Percentiles rank a stretch among this genome's conserved stretches.
These are phyloP conservation scores for Poeciliopsis occidentalis DNA, from an alignment of 2,113 vertebrate genomes.

Conservation along the genomic window DNA sequence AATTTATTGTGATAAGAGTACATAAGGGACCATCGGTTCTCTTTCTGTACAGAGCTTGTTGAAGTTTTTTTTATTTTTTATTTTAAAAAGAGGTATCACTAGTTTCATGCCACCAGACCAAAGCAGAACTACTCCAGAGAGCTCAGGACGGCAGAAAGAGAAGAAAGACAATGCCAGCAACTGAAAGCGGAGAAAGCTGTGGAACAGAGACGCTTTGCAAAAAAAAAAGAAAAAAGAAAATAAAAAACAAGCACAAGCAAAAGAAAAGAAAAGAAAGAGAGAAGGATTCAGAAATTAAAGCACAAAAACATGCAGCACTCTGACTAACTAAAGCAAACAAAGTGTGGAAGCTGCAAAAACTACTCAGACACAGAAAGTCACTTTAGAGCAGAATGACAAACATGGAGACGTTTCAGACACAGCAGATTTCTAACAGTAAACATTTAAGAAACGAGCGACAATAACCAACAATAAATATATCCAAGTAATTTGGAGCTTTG, in stretches of 20 bases:
- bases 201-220: constrained; percentile 70
- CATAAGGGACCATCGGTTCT: not conserved
- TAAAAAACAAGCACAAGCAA: constrained; percentile 26
- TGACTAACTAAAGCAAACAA: not conserved
- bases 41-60: constrained; percentile 44
- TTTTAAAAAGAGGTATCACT: constrained; percentile 83
- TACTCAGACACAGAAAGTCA: constrained; percentile 5
- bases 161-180: constrained; percentile 42
- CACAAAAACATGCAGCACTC: constrained; percentile 40
- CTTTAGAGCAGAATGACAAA: not conserved
- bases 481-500: not conserved
- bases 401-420: not conserved
- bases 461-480: not conserved
- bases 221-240: constrained; percentile 35
- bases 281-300: constrained; percentile 16
- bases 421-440: not conserved
- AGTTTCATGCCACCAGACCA: constrained; percentile 97
- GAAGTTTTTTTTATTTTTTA: not conserved
- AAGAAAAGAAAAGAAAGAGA: constrained; percentile 19
- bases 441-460: not conserved
- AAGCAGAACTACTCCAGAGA: constrained; percentile 98
- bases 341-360: not conserved
- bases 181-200: constrained; percentile 85
- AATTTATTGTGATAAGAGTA: not conserved
- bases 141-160: constrained; percentile 88